These are phyloP conservation scores for Eunapius fragilis DNA, from an alignment of 37 sponge, comb jelly and placozoan species.

Conservation along the genomic window DNA sequence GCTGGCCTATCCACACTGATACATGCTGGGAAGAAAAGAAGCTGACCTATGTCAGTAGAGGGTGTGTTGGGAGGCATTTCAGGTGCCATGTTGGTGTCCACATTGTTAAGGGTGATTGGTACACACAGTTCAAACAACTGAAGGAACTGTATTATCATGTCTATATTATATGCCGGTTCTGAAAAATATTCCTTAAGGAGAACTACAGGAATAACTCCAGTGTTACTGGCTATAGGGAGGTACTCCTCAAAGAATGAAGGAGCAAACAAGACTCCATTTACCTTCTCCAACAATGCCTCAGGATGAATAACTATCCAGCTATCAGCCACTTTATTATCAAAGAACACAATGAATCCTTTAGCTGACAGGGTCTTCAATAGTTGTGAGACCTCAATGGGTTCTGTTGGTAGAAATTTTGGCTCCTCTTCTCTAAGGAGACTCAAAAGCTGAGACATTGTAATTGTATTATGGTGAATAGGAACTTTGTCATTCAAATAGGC, in stretches of 20 bases:
- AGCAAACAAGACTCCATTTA: conserved; percentile 10
- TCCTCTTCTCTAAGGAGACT: not conserved
- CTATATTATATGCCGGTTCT: not conserved
- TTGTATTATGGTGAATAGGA: not conserved
- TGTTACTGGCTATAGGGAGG: not conserved
- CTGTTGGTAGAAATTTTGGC: not conserved
- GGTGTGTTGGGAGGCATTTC: not conserved
- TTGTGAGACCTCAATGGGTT: not conserved
- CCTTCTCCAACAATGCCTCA: not conserved
- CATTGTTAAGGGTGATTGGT: not conserved
- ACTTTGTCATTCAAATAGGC: not conserved
- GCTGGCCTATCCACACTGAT: not conserved
- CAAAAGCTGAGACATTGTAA: not conserved
- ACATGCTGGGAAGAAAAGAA: conserved; percentile 5
- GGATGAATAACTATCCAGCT: conserved; percentile 10
- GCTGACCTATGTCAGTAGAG: not conserved
- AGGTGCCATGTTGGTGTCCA: not conserved
- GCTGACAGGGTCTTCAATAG: conserved; percentile 5
- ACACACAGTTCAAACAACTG: not conserved
- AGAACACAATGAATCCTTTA: conserved; percentile 8
- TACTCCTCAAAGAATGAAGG: conserved; percentile 7
- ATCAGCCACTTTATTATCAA: not conserved
- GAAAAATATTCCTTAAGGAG: not conserved
- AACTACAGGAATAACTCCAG: not conserved
- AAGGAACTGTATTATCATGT: not conserved